Base-by-base conservation (phyloP, 1,140 invertebrate species). In the Varroa destructor region DNA sequence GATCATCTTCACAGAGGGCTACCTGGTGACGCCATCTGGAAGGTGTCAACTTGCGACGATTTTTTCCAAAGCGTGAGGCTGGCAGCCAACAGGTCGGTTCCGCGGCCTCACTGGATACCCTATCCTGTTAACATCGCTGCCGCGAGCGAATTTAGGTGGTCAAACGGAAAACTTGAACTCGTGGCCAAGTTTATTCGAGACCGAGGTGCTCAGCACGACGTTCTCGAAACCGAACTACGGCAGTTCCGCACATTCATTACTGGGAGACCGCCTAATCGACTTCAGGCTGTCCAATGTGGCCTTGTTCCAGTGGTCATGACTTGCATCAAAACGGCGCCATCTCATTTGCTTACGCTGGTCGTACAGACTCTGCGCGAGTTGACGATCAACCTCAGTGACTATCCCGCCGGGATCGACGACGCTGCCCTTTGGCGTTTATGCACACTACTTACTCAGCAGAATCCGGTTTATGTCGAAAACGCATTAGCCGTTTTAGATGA, bases 231-330 rank as follows among this genome's bases (percentile, higher is more conserved):
- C 12, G 46, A 14, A 36, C 61, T 67, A 46, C 12, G 40, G 3
- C 1, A 67, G 12, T 46, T 67, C 37, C 61, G 61, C 10, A 67
- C 1, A 12, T 67, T 36, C 61, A 46, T 67, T 37, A 1, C 2
- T 36, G 61, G 61, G 8, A 8, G 12, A 43, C 61, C 61, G 36
- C 61, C 12, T 8, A 40, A 37, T 2, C 14, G 61, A 2, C 46
- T 40, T 67, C 61, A 67, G 46, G 40, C 46, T 46, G 12, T 43
- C 40, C 12, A 67, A 67, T 67, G 61, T 40, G 61, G 61, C 61
- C 46, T 67, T 37, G 61, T 67, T 3, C 61, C 61, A 14, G 46
- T 46, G 61, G 2, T 67, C 12, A 40, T 67, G 61, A 43, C 61
- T 14, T 67, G 61, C 46, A 46, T 67, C 12, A 12, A 46, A 12